Conservation (phyloP, 1,140 invertebrate species). For the Apocrypta bakeri region DNA sequence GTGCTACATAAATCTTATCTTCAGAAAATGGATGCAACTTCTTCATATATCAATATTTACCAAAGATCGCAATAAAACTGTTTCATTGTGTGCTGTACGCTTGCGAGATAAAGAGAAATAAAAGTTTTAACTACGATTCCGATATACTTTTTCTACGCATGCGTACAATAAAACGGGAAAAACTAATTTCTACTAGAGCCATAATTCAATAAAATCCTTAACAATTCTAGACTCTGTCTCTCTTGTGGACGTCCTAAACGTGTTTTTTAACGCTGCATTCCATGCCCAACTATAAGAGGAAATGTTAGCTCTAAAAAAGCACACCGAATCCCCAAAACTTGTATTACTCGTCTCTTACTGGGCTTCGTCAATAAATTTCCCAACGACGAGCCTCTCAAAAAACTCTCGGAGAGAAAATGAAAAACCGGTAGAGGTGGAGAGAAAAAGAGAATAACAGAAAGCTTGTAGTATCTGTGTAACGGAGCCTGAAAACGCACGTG, state of each 20-base stretch:
- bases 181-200: not conserved
- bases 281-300: not conserved
- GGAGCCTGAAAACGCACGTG: conserved; percentile 34
- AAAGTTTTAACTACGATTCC: not conserved
- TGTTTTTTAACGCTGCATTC: conserved; percentile 12
- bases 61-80: not conserved
- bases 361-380: not conserved
- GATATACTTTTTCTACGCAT: too few relatives aligned
- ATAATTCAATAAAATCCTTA: conserved; percentile 29
- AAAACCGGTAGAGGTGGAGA: not conserved
- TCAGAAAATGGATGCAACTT: not conserved
- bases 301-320: not conserved
- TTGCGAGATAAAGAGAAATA: not conserved
- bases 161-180: too few relatives aligned
- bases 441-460: too few relatives aligned
- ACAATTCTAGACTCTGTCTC: not conserved
- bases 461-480: not conserved
- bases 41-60: not conserved
- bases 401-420: not conserved
- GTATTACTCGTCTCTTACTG: not conserved
- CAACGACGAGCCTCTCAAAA: not conserved
- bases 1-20: not conserved
- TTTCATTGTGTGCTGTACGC: not conserved
- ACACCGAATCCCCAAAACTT: not conserved
- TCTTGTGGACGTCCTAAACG: not conserved